These are phyloP conservation scores for Cerceris ruficornis DNA, from an alignment of 2,888 invertebrate species.

Conservation along the genomic window DNA sequence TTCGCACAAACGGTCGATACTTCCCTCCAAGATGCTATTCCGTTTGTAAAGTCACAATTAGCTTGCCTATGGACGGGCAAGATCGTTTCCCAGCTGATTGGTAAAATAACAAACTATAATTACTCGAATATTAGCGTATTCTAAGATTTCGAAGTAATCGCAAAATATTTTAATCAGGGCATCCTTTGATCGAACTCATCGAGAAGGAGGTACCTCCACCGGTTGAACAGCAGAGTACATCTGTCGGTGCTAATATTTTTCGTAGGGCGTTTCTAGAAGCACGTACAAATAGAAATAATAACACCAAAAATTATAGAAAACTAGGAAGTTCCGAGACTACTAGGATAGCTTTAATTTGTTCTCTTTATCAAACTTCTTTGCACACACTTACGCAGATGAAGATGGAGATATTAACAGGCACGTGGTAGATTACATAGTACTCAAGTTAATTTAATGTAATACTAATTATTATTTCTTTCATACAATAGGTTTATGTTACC, in stretches of 20 bases:
- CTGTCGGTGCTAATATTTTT: slow-evolving; percentile 83
- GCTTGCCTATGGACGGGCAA: slow-evolving; percentile 87
- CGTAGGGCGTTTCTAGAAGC: slow-evolving; percentile 85
- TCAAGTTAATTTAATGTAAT: not conserved
- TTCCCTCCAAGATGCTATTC: slow-evolving; percentile 88
- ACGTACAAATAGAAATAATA: slow-evolving; percentile 84
- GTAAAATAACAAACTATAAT: slow-evolving; percentile 48
- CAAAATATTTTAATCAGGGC: slow-evolving; percentile 74
- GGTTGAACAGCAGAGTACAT: slow-evolving; percentile 79
- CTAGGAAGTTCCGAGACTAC: slow-evolving; percentile 92
- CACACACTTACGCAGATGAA: slow-evolving; percentile 95
- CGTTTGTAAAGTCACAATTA: slow-evolving; percentile 87
- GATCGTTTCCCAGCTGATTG: slow-evolving; percentile 76
- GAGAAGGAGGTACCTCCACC: slow-evolving; percentile 81
- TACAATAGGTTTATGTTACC: slow-evolving; percentile 93
- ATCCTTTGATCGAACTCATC: slow-evolving; percentile 82
- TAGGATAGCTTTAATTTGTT: slow-evolving; percentile 93
- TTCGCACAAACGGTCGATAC: slow-evolving; percentile 89
- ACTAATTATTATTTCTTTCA: slow-evolving; percentile 5
- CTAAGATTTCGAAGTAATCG: not conserved
- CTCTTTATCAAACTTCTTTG: slow-evolving; percentile 95
- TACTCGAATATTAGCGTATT: not conserved
- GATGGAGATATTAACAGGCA: slow-evolving; percentile 95
- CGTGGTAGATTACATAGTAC: slow-evolving; percentile 17
- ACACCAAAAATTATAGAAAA: slow-evolving; percentile 87